Evolutionary conservation across 2,797 vertebrate genomes (phyloP).

Genomic region (Tragelaphus oryx): DNA sequence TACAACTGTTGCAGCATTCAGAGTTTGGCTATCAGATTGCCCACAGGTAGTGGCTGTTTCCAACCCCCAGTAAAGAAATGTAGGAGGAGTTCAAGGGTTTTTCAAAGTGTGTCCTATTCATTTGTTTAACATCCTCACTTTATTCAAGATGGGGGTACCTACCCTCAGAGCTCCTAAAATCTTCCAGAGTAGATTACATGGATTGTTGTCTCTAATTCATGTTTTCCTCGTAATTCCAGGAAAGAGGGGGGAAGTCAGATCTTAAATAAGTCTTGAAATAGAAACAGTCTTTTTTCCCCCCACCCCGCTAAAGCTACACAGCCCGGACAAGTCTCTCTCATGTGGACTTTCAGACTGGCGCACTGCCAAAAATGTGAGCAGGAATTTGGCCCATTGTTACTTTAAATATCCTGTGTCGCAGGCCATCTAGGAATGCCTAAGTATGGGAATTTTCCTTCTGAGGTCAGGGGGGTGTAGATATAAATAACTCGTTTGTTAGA

Average conservation of each 20-base stretch:
- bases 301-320: not conserved
- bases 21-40: not conserved
- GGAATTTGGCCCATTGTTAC: constrained; percentile 76
- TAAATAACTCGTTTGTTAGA: constrained; percentile 73
- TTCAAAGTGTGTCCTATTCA: not conserved
- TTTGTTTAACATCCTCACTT: not conserved
- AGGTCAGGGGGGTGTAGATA: constrained; percentile 65
- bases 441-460: constrained; percentile 75
- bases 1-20: not conserved
- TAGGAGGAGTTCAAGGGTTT: not conserved
- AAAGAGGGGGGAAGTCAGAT: constrained; percentile 53
- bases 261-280: constrained; percentile 70
- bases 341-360: constrained; percentile 69
- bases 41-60: not conserved
- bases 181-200: constrained; percentile 42
- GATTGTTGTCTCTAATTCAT: constrained; percentile 52
- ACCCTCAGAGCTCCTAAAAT: constrained; percentile 21
- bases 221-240: constrained; percentile 70
- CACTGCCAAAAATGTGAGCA: constrained; percentile 72
- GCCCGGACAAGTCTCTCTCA: constrained; percentile 53
- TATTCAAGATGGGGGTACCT: not conserved
- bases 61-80: not conserved
- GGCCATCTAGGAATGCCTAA: constrained; percentile 78
- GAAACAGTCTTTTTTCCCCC: constrained; percentile 40
- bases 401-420: constrained; percentile 76